Base-by-base conservation (phyloP, 1,140 invertebrate species). In the Lasioglossum baleicum region DNA sequence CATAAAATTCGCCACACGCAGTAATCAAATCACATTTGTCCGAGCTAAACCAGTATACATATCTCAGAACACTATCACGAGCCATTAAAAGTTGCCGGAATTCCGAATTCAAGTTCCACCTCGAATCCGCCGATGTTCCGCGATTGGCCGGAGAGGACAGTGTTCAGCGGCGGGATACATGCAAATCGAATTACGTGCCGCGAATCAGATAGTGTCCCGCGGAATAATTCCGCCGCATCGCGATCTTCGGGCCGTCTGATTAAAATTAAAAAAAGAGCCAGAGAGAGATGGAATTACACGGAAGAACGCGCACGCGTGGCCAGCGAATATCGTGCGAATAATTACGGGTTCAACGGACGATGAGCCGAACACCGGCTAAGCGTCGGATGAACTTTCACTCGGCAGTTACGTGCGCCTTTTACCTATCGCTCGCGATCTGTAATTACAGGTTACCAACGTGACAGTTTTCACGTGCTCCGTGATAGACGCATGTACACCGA, bases 381-480 rank as follows among this genome's bases (percentile, higher is more conserved):
- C 66, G 58, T 63, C 79, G 66, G 80, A 75, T 67, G 58, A 65
- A 77, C 75, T 72, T 82, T 79, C 63, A 15, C 48, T 68, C 2
- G 40, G 42, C 40, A 10, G 42, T 84, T 85, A 85, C 71, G 83
- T 84, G 70, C 75, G 65, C 70, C 74, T 51, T 44, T 42, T 66
- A 66, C 65, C 20, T 85, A 85, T 85, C 83, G 31, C 66, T 42
- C 67, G 61, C 61, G 31, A 85, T 85, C 84, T 79, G 72, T 82
- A 84, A 84, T 85, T 84, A 75, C 40, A 40, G 53, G 71, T 67
- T 78, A 48, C 61, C 35, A 44, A 17, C 58, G 72, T 67, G 84
- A 82, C 75, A 71, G 83, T 51, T 78, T 66, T 72, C 56, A 79
- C 58, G 58, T 42, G 68, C 44, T 63, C 31, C 48, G 40, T 42